Percentiles rank a stretch among this genome's conserved stretches.
These are phyloP conservation scores for Pardalotus punctatus DNA, from an alignment of 2,113 vertebrate species.

Conservation along the genomic window DNA sequence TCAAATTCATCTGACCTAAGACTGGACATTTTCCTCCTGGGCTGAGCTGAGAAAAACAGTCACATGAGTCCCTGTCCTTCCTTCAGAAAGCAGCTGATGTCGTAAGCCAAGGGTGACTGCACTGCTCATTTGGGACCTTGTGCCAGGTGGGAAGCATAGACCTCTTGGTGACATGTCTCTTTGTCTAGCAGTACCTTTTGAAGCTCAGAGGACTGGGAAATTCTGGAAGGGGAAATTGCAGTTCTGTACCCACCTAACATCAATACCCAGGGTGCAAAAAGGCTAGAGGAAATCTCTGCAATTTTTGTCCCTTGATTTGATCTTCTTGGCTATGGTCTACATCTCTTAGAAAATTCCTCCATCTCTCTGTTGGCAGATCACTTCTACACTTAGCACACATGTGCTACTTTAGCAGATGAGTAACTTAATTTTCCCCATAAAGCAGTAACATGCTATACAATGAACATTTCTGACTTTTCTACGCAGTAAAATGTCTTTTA, in stretches of 20 bases:
- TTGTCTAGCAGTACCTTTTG: background rate
- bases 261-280: background rate
- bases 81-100: background rate
- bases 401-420: slow-evolving; percentile 22
- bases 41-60: background rate
- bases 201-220: background rate
- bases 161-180: background rate
- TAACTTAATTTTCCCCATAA: background rate
- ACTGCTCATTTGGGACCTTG: background rate
- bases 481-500: background rate
- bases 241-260: background rate
- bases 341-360: background rate
- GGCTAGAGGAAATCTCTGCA: background rate
- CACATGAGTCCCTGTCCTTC: background rate
- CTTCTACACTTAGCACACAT: slow-evolving; percentile 22
- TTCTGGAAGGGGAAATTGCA: background rate
- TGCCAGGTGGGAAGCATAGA: background rate
- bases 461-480: background rate
- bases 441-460: background rate
- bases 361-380: background rate
- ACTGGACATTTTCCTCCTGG: background rate
- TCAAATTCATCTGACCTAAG: background rate
- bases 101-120: background rate
- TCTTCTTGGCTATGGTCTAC: background rate
- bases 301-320: background rate